Conservation (phyloP, 2,797 vertebrate genomes). For the Mareca penelope region DNA sequence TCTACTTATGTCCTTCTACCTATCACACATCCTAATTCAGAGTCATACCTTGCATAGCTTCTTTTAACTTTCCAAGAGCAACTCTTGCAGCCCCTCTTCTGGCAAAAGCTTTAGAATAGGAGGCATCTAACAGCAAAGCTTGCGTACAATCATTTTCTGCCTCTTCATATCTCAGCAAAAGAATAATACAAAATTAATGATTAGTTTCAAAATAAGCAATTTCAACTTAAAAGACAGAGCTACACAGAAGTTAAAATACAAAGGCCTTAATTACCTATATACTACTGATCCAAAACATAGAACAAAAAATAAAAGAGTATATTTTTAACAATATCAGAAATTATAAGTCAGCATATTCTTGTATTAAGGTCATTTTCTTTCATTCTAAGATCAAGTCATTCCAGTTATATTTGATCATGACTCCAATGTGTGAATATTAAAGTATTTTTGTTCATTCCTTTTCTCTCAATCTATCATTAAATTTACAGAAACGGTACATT, state of each 20-base stretch:
- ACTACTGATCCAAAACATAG: not conserved
- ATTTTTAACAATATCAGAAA: too few species aligned
- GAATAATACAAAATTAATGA: not conserved
- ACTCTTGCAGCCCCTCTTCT: constrained; percentile 90
- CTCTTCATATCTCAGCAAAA: constrained; percentile 84
- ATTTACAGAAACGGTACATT: not conserved
- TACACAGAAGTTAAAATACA: not conserved
- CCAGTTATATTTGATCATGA: not conserved
- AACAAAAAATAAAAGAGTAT: not conserved
- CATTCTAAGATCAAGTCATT: not conserved
- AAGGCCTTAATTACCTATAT: not conserved
- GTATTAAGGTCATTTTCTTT: not conserved
- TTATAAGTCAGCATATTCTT: not conserved
- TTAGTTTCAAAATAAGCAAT: not conserved
- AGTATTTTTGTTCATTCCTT: not conserved
- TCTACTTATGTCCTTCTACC: not conserved
- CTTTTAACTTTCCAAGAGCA: constrained; percentile 84
- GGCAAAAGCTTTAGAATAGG: constrained; percentile 94
- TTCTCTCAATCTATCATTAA: not conserved
- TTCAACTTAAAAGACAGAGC: not conserved
- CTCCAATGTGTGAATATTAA: not conserved
- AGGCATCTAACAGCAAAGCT: constrained; percentile 87
- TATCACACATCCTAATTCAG: not conserved
- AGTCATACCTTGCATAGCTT: constrained; percentile 87
- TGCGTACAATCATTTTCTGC: constrained; percentile 91